phyloP scores from a whole-genome alignment of 2,797 vertebrate genomes.

The Pelodytes ibericus region DNA sequence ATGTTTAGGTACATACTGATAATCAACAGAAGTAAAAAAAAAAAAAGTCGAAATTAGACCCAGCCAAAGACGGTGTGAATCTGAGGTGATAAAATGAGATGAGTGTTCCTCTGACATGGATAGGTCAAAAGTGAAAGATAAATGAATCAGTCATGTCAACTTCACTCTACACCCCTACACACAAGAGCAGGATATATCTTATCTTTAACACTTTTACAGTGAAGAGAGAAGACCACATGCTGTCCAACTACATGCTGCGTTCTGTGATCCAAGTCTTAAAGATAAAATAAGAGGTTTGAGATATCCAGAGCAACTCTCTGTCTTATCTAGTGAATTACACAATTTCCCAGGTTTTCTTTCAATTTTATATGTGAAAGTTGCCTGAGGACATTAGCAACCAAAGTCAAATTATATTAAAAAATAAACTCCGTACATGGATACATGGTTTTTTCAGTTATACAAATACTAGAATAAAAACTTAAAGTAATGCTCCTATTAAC shows the following conservation, averaged over 20 bases:
- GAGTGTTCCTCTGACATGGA: slow-evolving; percentile 22
- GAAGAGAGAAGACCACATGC: slow-evolving; percentile 23
- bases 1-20: no score
- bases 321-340: slow-evolving; percentile 21
- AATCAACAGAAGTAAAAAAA: no score
- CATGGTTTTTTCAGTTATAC: no score
- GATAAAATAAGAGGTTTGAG: slow-evolving; percentile 32
- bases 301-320: slow-evolving; percentile 14
- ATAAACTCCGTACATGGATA: no score
- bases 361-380: no score
- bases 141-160: slow-evolving; percentile 44
- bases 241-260: slow-evolving; percentile 26
- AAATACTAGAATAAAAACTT: no score
- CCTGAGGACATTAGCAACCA: no score
- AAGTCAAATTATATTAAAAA: no score
- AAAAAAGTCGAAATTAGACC: no score
- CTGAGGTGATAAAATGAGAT: slow-evolving; percentile 29
- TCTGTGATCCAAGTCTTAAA: slow-evolving; percentile 21
- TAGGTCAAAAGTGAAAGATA: slow-evolving; percentile 39
- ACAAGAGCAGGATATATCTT: slow-evolving; percentile 39
- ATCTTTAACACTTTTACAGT: slow-evolving; percentile 24
- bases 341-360: not conserved
- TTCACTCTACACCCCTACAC: slow-evolving; percentile 39
- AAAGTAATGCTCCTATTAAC: no score
- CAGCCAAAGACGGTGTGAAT: not conserved